Evolutionary conservation across 2,888 invertebrate species (phyloP).

Genomic region (Penaeus monodon): DNA sequence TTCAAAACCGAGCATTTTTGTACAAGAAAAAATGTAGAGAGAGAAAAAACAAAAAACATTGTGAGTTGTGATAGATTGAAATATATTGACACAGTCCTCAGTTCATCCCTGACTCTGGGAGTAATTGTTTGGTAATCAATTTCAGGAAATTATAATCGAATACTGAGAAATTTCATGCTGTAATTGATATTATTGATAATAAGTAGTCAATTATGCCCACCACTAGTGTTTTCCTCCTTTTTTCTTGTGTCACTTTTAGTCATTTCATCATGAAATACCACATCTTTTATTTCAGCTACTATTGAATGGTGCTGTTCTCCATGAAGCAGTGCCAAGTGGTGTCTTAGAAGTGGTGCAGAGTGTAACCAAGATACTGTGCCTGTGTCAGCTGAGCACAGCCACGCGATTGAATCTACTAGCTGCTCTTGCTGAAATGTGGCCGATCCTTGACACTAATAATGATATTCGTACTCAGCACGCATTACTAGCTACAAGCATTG

Average conservation of each 20-base stretch:
- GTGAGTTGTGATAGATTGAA: too few relatives aligned
- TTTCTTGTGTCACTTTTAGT: neutral
- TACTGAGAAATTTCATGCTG: too few relatives aligned
- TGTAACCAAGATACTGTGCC: slow-evolving; percentile 36
- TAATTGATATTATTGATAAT: too few relatives aligned
- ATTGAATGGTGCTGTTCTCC: slow-evolving; percentile 25
- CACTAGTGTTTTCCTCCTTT: too few relatives aligned
- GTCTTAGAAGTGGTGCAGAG: slow-evolving; percentile 9
- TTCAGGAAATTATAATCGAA: too few relatives aligned
- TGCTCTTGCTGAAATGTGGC: slow-evolving; percentile 39
- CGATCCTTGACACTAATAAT: neutral
- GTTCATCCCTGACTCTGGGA: too few relatives aligned
- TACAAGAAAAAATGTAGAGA: too few relatives aligned
- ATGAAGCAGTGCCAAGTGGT: slow-evolving; percentile 1
- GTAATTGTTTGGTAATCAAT: too few relatives aligned
- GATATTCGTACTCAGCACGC: slow-evolving; percentile 25
- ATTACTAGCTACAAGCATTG: slow-evolving; percentile 28
- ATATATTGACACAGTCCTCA: too few relatives aligned
- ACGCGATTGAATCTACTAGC: slow-evolving; percentile 35
- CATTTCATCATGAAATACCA: neutral
- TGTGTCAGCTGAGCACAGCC: slow-evolving; percentile 2
- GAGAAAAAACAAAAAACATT: too few relatives aligned
- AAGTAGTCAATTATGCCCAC: too few relatives aligned
- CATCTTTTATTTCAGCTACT: slow-evolving; percentile 26
- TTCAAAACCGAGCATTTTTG: too few relatives aligned